phyloP scores from a whole-genome alignment of 1,140 invertebrate species.

The Drosophila gunungcola region DNA sequence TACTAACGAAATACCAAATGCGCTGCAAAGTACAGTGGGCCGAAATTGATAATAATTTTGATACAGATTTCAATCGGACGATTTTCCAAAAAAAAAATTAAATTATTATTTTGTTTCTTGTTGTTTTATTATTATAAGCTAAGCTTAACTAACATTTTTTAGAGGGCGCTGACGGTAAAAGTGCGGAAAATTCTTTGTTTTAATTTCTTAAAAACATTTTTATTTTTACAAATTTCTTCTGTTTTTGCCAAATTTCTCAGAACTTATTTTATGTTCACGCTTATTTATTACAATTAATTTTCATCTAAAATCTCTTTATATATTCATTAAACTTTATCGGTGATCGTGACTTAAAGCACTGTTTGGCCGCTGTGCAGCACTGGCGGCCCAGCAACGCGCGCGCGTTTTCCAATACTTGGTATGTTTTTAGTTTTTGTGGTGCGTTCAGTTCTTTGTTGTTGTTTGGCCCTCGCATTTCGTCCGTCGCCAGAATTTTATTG shows the following conservation, averaged over 20 bases:
- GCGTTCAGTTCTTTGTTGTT: conserved; percentile 36
- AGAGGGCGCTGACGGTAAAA: no score
- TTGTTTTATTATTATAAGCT: no score
- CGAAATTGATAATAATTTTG: no score
- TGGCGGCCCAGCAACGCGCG: not conserved
- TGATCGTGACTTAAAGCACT: not conserved
- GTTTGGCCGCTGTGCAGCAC: not conserved
- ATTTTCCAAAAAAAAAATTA: no score
- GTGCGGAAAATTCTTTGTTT: no score
- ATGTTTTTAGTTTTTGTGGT: conserved; percentile 11
- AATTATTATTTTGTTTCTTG: no score
- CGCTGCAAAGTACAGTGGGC: not conserved
- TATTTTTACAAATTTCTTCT: no score
- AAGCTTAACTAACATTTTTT: no score
- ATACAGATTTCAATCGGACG: no score
- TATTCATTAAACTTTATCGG: not conserved
- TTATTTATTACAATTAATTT: not conserved
- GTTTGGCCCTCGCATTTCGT: conserved; percentile 34
- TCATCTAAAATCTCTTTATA: not conserved
- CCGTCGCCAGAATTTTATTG: conserved; percentile 24
- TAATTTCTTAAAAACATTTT: no score
- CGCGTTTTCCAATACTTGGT: conserved; percentile 16
- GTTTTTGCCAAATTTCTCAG: no score
- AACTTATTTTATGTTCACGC: no score
- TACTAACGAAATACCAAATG: not conserved